Evolutionary conservation across 2,888 invertebrate genomes (phyloP), one percentile per base, ranked within the genome.

Genomic region (Drosophila peninsularis): DNA sequence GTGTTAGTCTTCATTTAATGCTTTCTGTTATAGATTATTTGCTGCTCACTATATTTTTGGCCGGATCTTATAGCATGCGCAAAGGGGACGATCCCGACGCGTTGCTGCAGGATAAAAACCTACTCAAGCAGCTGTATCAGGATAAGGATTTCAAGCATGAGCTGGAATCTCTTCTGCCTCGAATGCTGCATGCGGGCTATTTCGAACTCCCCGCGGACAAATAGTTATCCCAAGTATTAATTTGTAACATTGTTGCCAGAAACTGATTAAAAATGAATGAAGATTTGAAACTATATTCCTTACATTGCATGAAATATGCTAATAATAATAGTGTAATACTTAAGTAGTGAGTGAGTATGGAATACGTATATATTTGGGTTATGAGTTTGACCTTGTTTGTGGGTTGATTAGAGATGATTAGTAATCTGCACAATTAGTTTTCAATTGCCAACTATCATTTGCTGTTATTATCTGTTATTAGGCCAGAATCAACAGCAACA

Each of bases 161-260:
- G 24, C 44, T 67, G 11, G 60, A 61, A 21, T 39, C n/a, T 14
- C 17, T 77, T 10, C 41, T 90, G 24, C 78, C 78, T 14, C 71
- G 67, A 41, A 79, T 81, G 44, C 50, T 86, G 30, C 66, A 75
- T 24, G 27, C 60, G 13, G 88, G 89, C 1, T 90, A 83, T 52
- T 82, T 89, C 32, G 80, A 88, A 5, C 44, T 60, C 14, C 63
- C 56, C 2, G 1, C 63, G 39, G 19, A 44, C 32, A 19, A 60
- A n/a, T 19, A 34, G 21, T 7, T 19, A 17, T 32, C 4, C 1
- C 3, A 10, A 1, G 24, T 0, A 41, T 13, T 19, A 19, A n/a
- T 19, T 19, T n/a, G 7, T 37, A 7, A 7, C 6, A 14, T 36
- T 4, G 4, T 24, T 24, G 24, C 24, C 4, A n/a, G 24, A 24